Base-by-base conservation (phyloP, 2,113 vertebrate genomes). In the Enhydra lutris region DNA sequence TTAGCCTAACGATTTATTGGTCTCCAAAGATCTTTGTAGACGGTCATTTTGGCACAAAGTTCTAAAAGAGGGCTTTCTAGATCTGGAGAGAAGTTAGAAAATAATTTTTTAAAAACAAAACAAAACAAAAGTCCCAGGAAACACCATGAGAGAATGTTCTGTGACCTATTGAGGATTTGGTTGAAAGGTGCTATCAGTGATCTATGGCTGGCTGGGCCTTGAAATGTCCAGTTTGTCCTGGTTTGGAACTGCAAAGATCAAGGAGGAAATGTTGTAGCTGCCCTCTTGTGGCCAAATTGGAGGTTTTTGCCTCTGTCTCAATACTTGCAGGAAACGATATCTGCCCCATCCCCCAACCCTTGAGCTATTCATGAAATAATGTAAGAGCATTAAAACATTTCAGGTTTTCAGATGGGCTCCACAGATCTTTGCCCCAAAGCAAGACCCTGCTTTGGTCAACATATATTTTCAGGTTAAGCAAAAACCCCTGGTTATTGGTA, bases 231-330 rank as follows among this genome's bases (percentile, higher is more conserved):
- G 13, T 79, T 90, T 21, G 10, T 76, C 90, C 12, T 0, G 10
- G 29, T 63, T 87, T 52, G 36, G 57, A 71, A 67, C 67, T 57
- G 45, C 36, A 21, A 63, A 90, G 50, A 85, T 57, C 11, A 31
- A 69, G 63, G 59, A 97, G 4, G 88, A 97, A 47, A 98, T 97
- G 42, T 83, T 97, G 61, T 89, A 95, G 96, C 97, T 98, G 98
- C 98, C 98, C 98, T 98, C 99, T 98, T 93, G 99, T 98, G 99
- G 98, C 91, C 69, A 87, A 85, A 63, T n/a, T 1, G 11, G 57
- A 92, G n/a, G 61, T 86, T 9, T 85, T 21, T 79, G 55, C 50
- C 15, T 55, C 1, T 67, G 47, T 65, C 42, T 85, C 0, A 59
- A n/a, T 80, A 73, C 24, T 67, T 78, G 42, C 0, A 57, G 57